A percentile compares a stretch with the other conserved stretches of the same genome.
phyloP scores from a whole-genome alignment of 2,113 vertebrate species.

The Baryphthengus martii region DNA sequence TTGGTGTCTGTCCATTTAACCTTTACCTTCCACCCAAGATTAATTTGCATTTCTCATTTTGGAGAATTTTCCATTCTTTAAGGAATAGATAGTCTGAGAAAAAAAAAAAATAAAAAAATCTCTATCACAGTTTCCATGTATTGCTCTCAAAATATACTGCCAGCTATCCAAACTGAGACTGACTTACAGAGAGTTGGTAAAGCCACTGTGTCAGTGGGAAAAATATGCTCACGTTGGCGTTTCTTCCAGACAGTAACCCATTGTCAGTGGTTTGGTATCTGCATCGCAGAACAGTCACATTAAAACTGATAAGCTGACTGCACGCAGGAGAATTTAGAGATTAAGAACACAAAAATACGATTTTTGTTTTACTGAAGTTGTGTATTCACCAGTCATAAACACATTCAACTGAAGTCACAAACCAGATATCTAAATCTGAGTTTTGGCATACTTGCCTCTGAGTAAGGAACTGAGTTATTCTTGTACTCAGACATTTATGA shows the following conservation, averaged over 20 bases:
- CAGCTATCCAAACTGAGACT: background rate
- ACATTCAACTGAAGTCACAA: background rate
- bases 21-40: background rate
- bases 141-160: background rate
- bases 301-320: background rate
- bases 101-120: background rate
- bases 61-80: background rate
- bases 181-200: background rate
- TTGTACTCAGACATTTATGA: background rate
- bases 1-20: background rate
- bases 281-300: background rate
- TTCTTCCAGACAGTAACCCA: background rate
- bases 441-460: background rate
- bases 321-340: background rate
- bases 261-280: background rate
- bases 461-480: background rate
- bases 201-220: no score
- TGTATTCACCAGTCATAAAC: background rate
- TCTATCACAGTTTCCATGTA: background rate
- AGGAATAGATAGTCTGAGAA: background rate
- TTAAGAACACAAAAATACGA: background rate
- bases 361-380: background rate
- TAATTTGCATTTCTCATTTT: background rate
- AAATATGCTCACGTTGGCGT: accelerated
- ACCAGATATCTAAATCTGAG: background rate